Base-by-base conservation (phyloP, 2,888 invertebrate genomes). In the Iphiclides podalirius region DNA sequence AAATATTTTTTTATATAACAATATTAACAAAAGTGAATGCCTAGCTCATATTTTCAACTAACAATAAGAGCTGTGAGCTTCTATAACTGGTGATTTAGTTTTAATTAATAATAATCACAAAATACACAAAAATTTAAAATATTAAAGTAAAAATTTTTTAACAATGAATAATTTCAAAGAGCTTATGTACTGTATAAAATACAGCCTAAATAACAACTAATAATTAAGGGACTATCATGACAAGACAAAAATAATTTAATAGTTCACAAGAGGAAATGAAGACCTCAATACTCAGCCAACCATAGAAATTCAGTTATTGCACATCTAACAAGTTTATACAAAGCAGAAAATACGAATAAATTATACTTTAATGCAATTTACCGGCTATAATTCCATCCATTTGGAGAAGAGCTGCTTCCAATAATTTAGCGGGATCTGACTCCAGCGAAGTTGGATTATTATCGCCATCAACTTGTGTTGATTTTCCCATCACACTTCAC, bases 301-400 rank as follows among this genome's bases (percentile, higher is more conserved):
- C 79, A 65, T 78, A 33, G 28, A 42, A 38, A 34, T 34, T 13
- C 35, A 26, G 40, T 39, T n/a, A 28, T 26, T 45, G 31, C 31
- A n/a, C n/a, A n/a, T n/a, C n/a, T n/a, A 4, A 2, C 1, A 8
- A 31, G n/a, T n/a, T n/a, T 2, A 31, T 12, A 35, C 26, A 7
- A 8, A 48, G 16, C 28, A 35, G 12, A 37, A 26, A 33, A 20
- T n/a, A n/a, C n/a, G n/a, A n/a, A n/a, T n/a, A 33, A 14, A 40
- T 17, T 12, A 13, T 9, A 23, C 6, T 43, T 26, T 38, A 37
- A 45, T 41, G n/a, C 28, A 33, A 61, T 84, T 84, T 78, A 94
- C 94, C 94, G 73, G 94, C 94, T 80, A 96, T 94, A 67, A 96
- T 95, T 46, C 95, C 96, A 81, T 96, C 96, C 94, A 96, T 95